Conservation (phyloP, 1,140 invertebrate genomes). For the Mycetomoellerius zeteki region DNA sequence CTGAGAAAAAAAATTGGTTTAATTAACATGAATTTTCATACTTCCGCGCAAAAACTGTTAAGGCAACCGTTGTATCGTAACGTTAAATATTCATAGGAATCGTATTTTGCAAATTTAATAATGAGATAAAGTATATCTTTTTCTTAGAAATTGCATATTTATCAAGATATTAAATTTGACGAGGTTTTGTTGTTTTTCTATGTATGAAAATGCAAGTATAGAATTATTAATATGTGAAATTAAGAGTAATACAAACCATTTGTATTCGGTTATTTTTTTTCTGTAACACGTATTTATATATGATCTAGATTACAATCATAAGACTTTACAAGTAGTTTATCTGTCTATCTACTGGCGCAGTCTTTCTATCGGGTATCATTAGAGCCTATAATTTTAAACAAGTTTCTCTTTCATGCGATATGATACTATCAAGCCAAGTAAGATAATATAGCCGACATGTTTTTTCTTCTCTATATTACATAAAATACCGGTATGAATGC, state of each 20-base stretch:
- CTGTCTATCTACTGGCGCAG: slow-evolving; percentile 26
- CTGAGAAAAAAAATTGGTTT: too few species aligned
- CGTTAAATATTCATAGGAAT: neutral
- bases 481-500: slow-evolving; percentile 30
- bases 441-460: neutral
- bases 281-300: slow-evolving; percentile 1
- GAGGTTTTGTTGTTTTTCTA: neutral
- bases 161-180: neutral
- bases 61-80: neutral
- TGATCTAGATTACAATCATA: slow-evolving; percentile 15
- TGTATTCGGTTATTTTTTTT: slow-evolving; percentile 4
- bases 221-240: slow-evolving; percentile 18
- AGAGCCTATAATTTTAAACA: slow-evolving; percentile 51
- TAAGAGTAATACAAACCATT: neutral
- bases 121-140: neutral
- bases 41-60: neutral
- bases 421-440: slow-evolving; percentile 28
- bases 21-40: neutral
- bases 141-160: neutral
- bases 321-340: slow-evolving; percentile 16
- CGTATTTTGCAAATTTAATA: slow-evolving; percentile 3
- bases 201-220: neutral
- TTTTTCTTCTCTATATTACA: slow-evolving; percentile 24
- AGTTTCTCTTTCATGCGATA: slow-evolving; percentile 53
- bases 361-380: slow-evolving; percentile 32